phyloP scores from a whole-genome alignment of 2,113 vertebrate genomes.

The Shinisaurus crocodilurus region DNA sequence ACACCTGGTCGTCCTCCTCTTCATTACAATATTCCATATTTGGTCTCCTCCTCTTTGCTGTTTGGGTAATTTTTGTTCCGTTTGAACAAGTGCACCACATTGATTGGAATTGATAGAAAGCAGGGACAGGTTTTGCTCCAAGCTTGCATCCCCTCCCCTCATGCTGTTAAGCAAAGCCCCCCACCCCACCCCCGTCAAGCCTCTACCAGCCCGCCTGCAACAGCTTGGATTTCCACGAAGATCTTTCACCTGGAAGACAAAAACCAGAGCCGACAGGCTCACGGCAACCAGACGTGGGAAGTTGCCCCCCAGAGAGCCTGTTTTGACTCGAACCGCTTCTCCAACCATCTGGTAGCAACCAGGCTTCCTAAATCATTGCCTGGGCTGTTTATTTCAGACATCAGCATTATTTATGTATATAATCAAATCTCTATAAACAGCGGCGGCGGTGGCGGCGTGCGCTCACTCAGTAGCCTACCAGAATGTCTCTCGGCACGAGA shows the following conservation, averaged over 20 bases:
- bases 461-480: background rate
- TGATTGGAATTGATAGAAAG: background rate
- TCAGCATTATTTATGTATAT: conserved; percentile 8
- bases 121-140: background rate
- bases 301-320: background rate
- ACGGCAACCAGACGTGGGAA: background rate
- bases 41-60: background rate
- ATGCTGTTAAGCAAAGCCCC: background rate
- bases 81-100: background rate
- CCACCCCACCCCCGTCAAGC: no score
- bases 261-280: accelerated
- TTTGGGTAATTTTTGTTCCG: conserved; percentile 8
- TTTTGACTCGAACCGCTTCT: conserved; percentile 12
- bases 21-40: background rate
- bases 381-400: background rate
- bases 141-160: background rate
- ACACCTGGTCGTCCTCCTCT: background rate
- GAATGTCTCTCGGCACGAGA: background rate
- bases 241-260: background rate
- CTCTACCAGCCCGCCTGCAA: background rate
- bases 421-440: conserved; percentile 7
- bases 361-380: background rate
- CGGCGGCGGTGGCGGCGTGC: background rate
- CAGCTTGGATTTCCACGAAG: background rate
- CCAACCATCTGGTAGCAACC: conserved; percentile 10